Conservation (phyloP, 2,113 vertebrate species). For the Archocentrus centrarchus region DNA sequence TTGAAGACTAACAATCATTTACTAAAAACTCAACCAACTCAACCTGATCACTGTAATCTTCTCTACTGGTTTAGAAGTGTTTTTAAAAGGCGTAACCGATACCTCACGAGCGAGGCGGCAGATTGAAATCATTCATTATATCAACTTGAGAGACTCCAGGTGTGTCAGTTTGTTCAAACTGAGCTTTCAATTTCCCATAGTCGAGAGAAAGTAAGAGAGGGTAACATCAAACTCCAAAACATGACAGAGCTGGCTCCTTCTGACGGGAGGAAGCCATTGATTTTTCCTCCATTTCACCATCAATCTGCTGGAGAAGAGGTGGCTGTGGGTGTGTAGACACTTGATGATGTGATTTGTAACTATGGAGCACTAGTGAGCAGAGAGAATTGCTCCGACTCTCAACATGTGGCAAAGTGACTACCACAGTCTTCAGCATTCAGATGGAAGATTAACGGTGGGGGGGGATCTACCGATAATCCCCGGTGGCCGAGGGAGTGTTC, state of each 20-base stretch:
- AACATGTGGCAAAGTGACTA: conserved; percentile 63
- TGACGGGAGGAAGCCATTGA: conserved; percentile 82
- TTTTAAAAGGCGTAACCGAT: conserved; percentile 22
- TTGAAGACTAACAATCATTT: conserved; percentile 53
- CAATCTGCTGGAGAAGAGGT: conserved; percentile 79
- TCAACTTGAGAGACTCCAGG: conserved; percentile 60
- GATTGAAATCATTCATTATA: conserved; percentile 58
- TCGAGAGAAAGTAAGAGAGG: conserved; percentile 57
- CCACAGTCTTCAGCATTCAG: conserved; percentile 62
- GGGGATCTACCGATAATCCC: conserved; percentile 75
- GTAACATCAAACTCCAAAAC: conserved; percentile 79
- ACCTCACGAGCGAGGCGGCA: conserved; percentile 39
- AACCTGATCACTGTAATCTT: conserved; percentile 52
- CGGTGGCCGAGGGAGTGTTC: conserved; percentile 58
- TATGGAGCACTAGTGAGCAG: conserved; percentile 64
- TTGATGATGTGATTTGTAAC: conserved; percentile 84
- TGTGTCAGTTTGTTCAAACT: conserved; percentile 71
- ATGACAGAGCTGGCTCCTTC: conserved; percentile 78
- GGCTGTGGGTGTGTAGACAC: conserved; percentile 75
- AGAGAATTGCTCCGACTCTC: conserved; percentile 73
- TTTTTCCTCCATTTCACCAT: conserved; percentile 83
- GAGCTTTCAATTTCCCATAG: conserved; percentile 67
- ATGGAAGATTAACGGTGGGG: conserved; percentile 72
- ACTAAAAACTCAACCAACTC: conserved; percentile 45
- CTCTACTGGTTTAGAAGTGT: conserved; percentile 26